phyloP scores from a whole-genome alignment of 2,797 vertebrate species.

The Leuciscus waleckii region DNA sequence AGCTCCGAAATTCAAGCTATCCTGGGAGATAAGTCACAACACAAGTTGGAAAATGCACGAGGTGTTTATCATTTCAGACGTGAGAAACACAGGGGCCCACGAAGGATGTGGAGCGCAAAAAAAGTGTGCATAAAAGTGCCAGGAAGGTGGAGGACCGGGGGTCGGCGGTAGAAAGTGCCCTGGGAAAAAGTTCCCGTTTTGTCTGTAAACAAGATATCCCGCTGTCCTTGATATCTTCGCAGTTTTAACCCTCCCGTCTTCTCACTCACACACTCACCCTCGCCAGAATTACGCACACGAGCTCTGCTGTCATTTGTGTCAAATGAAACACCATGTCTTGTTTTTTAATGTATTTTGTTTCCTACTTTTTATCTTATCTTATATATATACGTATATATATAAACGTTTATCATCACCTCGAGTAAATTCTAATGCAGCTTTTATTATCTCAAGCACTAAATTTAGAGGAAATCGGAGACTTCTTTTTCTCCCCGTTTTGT shows the following conservation, averaged over 20 bases:
- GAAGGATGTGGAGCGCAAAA: neutral
- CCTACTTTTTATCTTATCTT: neutral
- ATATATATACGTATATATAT: neutral
- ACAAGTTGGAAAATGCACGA: neutral
- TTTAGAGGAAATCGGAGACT: slow-evolving; percentile 13
- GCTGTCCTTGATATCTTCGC: slow-evolving; percentile 1
- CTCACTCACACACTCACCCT: neutral
- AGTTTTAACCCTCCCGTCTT: slow-evolving; percentile 33
- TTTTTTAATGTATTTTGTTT: slow-evolving; percentile 37
- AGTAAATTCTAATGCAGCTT: slow-evolving; percentile 39
- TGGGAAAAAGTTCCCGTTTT: slow-evolving; percentile 6
- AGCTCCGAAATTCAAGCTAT: slow-evolving; percentile 24
- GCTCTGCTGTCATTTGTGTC: slow-evolving; percentile 2
- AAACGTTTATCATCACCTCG: slow-evolving; percentile 18
- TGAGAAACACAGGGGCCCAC: neutral
- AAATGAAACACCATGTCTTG: neutral
- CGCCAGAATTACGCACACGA: neutral
- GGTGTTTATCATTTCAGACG: neutral
- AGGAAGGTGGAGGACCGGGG: slow-evolving; percentile 12
- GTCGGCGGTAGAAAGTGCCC: neutral
- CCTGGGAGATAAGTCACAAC: neutral
- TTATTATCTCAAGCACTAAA: slow-evolving; percentile 50
- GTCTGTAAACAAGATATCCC: slow-evolving; percentile 24
- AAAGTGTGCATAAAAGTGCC: slow-evolving; percentile 17
- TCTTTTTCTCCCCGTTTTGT: slow-evolving; percentile 11